Conservation (phyloP, 2,888 invertebrate species). For the Ellobium chinense region DNA sequence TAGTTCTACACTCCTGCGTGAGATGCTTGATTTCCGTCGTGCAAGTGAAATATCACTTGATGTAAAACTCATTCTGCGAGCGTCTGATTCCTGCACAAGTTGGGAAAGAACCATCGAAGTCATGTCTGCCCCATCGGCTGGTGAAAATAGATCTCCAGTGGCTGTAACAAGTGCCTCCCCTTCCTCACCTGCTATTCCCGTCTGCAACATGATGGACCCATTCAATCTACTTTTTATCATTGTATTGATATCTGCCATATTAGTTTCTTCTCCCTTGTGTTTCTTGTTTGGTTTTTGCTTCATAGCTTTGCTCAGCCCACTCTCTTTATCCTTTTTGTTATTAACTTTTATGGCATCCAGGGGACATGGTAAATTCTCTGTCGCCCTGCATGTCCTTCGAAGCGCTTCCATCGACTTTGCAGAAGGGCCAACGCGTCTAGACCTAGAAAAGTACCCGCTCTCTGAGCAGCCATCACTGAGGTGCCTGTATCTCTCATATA, state of each 20-base stretch:
- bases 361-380: constrained; percentile 9
- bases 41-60: not conserved
- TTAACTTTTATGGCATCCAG: not conserved
- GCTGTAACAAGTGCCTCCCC: constrained; percentile 28
- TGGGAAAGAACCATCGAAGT: constrained; percentile 1
- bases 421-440: not conserved
- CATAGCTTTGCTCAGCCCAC: not conserved
- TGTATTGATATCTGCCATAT: constrained; percentile 21
- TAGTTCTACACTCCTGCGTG: not conserved
- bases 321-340: not conserved
- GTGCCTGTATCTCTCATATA: not conserved
- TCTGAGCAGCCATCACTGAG: constrained; percentile 20
- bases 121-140: not conserved
- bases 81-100: constrained; percentile 7
- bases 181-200: not conserved
- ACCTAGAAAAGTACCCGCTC: not conserved
- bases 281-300: not conserved
- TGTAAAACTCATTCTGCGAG: not conserved
- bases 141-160: not conserved
- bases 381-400: not conserved
- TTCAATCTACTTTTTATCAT: constrained; percentile 5
- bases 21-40: constrained; percentile 12
- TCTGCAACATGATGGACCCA: not conserved
- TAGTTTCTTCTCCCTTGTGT: not conserved
- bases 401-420: not conserved